These are phyloP conservation scores for Zosterops lateralis DNA, from an alignment of 2,113 vertebrate genomes.

Conservation along the genomic window DNA sequence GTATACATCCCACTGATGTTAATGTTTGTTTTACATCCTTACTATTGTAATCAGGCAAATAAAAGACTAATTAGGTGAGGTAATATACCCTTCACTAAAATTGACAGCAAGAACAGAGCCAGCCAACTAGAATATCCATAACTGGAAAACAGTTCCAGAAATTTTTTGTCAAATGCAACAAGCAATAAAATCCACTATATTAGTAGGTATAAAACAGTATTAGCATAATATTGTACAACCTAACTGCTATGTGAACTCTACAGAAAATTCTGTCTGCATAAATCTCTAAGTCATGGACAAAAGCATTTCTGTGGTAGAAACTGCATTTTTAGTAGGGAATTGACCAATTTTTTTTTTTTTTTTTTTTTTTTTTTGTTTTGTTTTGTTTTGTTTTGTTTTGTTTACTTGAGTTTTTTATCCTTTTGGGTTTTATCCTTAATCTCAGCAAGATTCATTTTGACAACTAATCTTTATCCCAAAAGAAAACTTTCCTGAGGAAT, in stretches of 20 bases:
- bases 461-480: background rate
- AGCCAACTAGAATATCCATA: background rate
- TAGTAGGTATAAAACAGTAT: background rate
- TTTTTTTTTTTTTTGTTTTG: background rate
- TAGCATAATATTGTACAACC: background rate
- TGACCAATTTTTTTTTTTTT: background rate
- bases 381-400: background rate
- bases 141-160: background rate
- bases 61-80: background rate
- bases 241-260: background rate
- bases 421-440: conserved; percentile 5
- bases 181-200: background rate
- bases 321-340: background rate
- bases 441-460: background rate
- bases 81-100: background rate
- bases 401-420: background rate
- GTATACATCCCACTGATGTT: background rate
- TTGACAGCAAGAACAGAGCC: background rate
- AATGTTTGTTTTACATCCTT: background rate
- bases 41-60: background rate
- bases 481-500: background rate
- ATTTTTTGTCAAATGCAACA: background rate
- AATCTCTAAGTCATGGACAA: background rate
- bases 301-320: background rate
- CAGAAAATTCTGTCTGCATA: background rate